phyloP scores from a whole-genome alignment of 2,113 vertebrate species.

The Holacanthus passer region DNA sequence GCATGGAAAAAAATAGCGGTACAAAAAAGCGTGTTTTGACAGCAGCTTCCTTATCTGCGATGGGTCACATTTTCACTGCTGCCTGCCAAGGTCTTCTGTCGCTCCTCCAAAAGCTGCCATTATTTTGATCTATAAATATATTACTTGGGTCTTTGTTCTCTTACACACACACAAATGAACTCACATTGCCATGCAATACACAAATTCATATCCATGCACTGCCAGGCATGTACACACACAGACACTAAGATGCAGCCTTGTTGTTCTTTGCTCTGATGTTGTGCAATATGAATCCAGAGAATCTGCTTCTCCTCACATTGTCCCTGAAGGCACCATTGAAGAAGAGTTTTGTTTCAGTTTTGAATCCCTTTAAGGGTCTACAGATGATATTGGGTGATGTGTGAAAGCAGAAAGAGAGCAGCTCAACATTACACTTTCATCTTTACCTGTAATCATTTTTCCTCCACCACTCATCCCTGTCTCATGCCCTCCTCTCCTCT shows the following conservation, averaged over 20 bases:
- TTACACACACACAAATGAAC: conserved; percentile 37
- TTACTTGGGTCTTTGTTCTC: conserved; percentile 51
- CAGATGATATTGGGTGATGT: conserved; percentile 38
- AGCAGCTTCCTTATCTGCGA: conserved; percentile 53
- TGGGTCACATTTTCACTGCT: conserved; percentile 62
- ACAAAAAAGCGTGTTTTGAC: conserved; percentile 46
- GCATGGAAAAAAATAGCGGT: conserved; percentile 12
- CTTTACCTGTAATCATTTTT: conserved; percentile 64
- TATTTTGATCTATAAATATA: conserved; percentile 77
- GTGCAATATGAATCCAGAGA: conserved; percentile 46
- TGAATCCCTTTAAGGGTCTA: conserved; percentile 55
- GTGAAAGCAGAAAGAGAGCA: conserved; percentile 50
- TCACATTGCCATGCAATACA: conserved; percentile 30
- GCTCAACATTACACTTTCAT: conserved; percentile 61
- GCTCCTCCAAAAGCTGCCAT: conserved; percentile 48
- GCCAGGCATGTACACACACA: conserved; percentile 2
- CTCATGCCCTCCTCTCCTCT: conserved; percentile 34
- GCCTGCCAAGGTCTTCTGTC: conserved; percentile 67
- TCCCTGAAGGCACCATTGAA: conserved; percentile 54
- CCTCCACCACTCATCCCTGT: conserved; percentile 49
- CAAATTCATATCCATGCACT: conserved; percentile 19
- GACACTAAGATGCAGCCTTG: conserved; percentile 14
- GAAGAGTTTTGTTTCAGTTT: conserved; percentile 62
- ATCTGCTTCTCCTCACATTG: conserved; percentile 22
- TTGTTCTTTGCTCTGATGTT: conserved; percentile 34